These are phyloP conservation scores for Noctua pronuba DNA, from an alignment of 2,888 invertebrate species.

Conservation along the genomic window DNA sequence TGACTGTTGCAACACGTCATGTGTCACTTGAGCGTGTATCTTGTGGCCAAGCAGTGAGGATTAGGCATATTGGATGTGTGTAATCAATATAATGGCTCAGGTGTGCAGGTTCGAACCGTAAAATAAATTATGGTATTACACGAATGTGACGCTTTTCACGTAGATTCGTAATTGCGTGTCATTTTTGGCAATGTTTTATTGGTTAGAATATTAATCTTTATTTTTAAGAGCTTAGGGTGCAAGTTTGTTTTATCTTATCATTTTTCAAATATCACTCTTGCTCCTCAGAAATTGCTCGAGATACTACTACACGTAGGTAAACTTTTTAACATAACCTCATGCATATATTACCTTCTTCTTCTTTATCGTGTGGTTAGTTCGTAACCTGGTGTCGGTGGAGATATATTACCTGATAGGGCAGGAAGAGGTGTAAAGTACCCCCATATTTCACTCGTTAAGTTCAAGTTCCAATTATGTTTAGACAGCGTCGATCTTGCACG, in stretches of 20 bases:
- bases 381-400: too few relatives aligned
- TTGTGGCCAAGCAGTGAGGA: slow-evolving; percentile 7
- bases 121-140: slow-evolving; percentile 36
- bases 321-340: background rate
- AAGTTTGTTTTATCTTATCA: background rate
- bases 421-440: background rate
- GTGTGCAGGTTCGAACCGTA: slow-evolving; percentile 20
- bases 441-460: background rate
- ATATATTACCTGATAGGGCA: background rate
- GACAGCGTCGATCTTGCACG: background rate
- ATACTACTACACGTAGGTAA: background rate
- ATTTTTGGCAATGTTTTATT: slow-evolving; percentile 11
- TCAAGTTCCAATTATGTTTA: background rate
- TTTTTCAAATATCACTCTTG: background rate
- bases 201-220: background rate
- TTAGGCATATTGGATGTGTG: slow-evolving; percentile 29
- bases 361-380: too few relatives aligned
- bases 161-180: background rate
- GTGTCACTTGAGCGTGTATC: background rate
- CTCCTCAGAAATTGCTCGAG: background rate
- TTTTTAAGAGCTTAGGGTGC: background rate
- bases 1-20: background rate
- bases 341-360: too few relatives aligned
- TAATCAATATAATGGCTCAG: slow-evolving; percentile 39
- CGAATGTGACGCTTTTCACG: background rate